These are phyloP conservation scores for Hemicordylus capensis DNA, from an alignment of 2,113 vertebrate species.

Conservation along the genomic window DNA sequence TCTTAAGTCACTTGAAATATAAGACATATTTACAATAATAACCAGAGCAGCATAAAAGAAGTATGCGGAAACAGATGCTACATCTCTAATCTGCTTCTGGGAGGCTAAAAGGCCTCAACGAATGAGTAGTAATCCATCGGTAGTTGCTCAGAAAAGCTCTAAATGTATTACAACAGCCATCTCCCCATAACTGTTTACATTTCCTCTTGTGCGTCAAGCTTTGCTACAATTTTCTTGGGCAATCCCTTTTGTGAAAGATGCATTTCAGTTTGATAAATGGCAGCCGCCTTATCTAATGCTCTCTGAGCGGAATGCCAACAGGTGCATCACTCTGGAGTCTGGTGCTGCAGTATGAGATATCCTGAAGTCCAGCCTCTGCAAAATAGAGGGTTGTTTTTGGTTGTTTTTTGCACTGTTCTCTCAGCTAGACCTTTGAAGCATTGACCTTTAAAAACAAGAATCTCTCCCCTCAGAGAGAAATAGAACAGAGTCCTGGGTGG, in stretches of 20 bases:
- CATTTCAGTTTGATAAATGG: slow-evolving; percentile 48
- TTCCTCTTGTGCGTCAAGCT: slow-evolving; percentile 37
- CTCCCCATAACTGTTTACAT: background rate
- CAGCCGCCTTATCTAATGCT: slow-evolving; percentile 22
- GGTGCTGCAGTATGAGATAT: background rate
- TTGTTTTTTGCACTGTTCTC: slow-evolving; percentile 11
- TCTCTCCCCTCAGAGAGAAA: background rate
- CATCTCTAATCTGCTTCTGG: slow-evolving; percentile 33
- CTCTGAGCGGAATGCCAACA: slow-evolving; percentile 16
- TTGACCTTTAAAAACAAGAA: slow-evolving; percentile 24
- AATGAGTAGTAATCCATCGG: slow-evolving; percentile 10
- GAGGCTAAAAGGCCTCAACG: slow-evolving; percentile 3
- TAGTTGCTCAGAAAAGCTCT: slow-evolving; percentile 13
- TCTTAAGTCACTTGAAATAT: slow-evolving; percentile 29
- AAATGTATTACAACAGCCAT: slow-evolving; percentile 18
- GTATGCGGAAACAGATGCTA: slow-evolving; percentile 25
- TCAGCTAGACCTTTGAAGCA: slow-evolving; percentile 11
- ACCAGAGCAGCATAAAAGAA: slow-evolving; percentile 24
- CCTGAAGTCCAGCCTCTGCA: background rate
- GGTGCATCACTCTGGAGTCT: slow-evolving; percentile 6
- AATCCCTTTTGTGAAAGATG: background rate
- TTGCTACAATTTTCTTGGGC: background rate
- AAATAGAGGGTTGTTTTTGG: background rate
- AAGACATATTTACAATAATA: slow-evolving; percentile 31
- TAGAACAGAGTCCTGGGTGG: background rate